These are phyloP conservation scores for Ctenochaetus hawaiiensis DNA, from an alignment of 2,797 vertebrate genomes.

Conservation along the genomic window DNA sequence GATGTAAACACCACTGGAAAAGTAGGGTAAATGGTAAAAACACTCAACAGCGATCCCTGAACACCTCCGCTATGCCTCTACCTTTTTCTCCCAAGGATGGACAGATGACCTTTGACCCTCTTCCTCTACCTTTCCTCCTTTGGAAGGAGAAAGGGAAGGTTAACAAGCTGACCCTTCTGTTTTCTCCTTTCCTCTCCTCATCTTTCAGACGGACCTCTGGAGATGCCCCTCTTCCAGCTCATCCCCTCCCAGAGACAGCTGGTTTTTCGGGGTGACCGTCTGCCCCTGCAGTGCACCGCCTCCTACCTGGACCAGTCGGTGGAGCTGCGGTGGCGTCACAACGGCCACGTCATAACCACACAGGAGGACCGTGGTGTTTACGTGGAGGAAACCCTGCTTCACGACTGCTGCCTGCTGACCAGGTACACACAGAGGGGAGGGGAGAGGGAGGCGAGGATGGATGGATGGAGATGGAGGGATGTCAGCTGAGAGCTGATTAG, in stretches of 20 bases:
- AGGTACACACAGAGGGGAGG: conserved; percentile 80
- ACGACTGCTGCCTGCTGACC: conserved; percentile 93
- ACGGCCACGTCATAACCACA: conserved; percentile 80
- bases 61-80: neutral
- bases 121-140: neutral
- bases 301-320: conserved; percentile 87
- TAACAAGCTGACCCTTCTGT: conserved; percentile 36
- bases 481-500: conserved; percentile 43
- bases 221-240: conserved; percentile 92
- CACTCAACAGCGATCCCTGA: neutral
- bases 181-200: conserved; percentile 34
- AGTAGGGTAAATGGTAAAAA: neutral
- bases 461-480: neutral
- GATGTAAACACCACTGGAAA: neutral
- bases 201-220: conserved; percentile 87
- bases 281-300: conserved; percentile 92
- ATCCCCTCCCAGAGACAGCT: conserved; percentile 94
- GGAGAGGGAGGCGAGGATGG: neutral
- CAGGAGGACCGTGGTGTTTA: conserved; percentile 88
- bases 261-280: conserved; percentile 91
- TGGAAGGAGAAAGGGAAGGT: neutral
- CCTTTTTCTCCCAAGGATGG: conserved; percentile 17
- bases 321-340: conserved; percentile 89
- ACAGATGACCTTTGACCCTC: conserved; percentile 25
- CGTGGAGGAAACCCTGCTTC: conserved; percentile 91